Conservation (phyloP, 2,113 vertebrate genomes). For the Suricata suricatta region DNA sequence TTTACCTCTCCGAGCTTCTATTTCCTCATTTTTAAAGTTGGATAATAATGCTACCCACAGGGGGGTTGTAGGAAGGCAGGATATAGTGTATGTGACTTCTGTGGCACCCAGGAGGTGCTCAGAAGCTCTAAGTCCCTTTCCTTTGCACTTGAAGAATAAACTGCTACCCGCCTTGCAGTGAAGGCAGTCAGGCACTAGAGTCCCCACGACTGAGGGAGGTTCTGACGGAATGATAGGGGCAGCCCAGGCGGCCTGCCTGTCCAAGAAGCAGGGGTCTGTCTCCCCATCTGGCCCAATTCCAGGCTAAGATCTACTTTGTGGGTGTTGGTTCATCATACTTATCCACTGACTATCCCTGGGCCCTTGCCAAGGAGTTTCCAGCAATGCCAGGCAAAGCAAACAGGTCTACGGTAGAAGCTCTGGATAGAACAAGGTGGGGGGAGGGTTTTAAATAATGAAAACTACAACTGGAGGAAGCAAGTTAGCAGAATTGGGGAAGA, state of each 20-base stretch:
- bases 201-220: neutral
- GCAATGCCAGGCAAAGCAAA: neutral
- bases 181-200: neutral
- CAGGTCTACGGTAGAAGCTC: neutral
- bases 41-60: neutral
- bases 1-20: neutral
- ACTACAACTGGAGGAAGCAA: neutral
- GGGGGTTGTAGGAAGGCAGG: neutral
- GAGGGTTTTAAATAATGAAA: neutral
- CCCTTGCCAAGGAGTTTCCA: neutral
- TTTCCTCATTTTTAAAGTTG: neutral
- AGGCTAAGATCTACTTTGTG: neutral
- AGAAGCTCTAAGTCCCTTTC: neutral
- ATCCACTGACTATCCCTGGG: neutral
- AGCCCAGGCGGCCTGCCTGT: neutral
- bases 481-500: neutral
- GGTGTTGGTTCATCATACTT: neutral
- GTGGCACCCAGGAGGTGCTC: neutral
- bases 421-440: neutral
- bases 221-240: neutral
- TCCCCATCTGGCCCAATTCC: neutral
- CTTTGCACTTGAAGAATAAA: neutral
- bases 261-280: neutral
- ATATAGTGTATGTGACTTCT: fast-evolving
- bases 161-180: neutral